Conservation (phyloP, 2,888 invertebrate genomes). For the Cremastinae sp. region DNA sequence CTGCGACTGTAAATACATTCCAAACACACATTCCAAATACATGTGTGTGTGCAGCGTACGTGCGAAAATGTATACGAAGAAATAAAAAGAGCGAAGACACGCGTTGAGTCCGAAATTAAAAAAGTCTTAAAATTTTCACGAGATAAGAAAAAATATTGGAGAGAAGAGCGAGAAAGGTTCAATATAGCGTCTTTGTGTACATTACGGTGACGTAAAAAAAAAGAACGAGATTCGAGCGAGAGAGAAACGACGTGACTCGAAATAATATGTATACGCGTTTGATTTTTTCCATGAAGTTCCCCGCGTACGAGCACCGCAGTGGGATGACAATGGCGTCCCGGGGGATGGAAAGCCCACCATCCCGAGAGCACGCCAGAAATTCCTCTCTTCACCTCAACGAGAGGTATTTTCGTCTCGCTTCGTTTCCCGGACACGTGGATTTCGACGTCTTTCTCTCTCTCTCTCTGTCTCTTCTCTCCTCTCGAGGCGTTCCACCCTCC, state of each 20-base stretch:
- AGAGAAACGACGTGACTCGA: conserved; percentile 65
- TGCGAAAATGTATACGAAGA: conserved; percentile 14
- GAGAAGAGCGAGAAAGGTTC: conserved; percentile 20
- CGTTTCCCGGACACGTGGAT: background rate
- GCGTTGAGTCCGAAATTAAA: no score
- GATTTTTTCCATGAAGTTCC: conserved; percentile 76
- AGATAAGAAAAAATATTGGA: conserved; percentile 33
- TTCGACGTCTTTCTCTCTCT: conserved; percentile 12
- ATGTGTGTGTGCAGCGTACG: background rate
- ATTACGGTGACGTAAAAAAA: conserved; percentile 23
- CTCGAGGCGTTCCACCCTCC: conserved; percentile 51
- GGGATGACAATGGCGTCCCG: conserved; percentile 79
- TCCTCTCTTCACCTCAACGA: conserved; percentile 53
- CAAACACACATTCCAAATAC: background rate
- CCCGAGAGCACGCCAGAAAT: conserved; percentile 63
- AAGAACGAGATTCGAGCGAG: conserved; percentile 10
- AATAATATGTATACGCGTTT: conserved; percentile 73
- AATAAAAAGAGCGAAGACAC: no score
- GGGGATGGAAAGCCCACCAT: conserved; percentile 76
- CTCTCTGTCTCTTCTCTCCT: conserved; percentile 15
- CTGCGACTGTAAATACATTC: conserved; percentile 43
- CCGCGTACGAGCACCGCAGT: conserved; percentile 73
- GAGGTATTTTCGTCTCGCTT: conserved; percentile 51
- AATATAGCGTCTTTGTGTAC: conserved; percentile 25
- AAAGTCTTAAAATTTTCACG: background rate